Evolutionary conservation across 2,888 invertebrate species (phyloP).

Genomic region (Meloe dianella): DNA sequence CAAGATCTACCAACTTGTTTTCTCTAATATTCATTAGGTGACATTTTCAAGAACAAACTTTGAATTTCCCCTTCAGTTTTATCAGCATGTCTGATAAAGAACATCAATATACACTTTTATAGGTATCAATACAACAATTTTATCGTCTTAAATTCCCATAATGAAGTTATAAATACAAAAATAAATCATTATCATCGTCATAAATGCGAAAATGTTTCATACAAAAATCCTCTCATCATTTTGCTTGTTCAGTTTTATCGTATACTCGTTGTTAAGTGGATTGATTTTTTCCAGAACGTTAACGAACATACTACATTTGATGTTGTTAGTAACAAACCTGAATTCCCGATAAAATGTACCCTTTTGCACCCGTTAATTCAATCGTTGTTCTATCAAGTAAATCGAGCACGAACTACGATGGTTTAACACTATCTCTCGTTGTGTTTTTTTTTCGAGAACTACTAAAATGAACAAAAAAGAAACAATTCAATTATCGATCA

Average conservation of each 20-base stretch:
- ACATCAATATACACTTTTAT: too few species aligned
- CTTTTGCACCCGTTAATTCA: slow-evolving; percentile 29
- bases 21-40: too few species aligned
- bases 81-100: too few species aligned
- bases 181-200: too few species aligned
- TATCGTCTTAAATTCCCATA: too few species aligned
- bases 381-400: slow-evolving; percentile 34
- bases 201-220: too few species aligned
- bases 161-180: too few species aligned
- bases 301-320: slow-evolving; percentile 9
- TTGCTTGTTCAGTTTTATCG: neutral
- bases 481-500: neutral
- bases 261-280: neutral
- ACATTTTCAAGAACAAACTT: too few species aligned
- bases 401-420: slow-evolving; percentile 34
- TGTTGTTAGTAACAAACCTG: neutral
- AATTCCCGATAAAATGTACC: slow-evolving; percentile 2
- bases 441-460: neutral
- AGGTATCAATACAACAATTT: too few species aligned
- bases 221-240: too few species aligned
- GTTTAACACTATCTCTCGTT: slow-evolving; percentile 9
- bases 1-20: too few species aligned
- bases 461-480: neutral
- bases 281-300: slow-evolving; percentile 4
- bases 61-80: too few species aligned